A percentile compares a stretch with the other conserved stretches of the same genome.
These are phyloP conservation scores for Caenorhabditis latens DNA, from an alignment of 1,140 invertebrate species.

Conservation along the genomic window DNA sequence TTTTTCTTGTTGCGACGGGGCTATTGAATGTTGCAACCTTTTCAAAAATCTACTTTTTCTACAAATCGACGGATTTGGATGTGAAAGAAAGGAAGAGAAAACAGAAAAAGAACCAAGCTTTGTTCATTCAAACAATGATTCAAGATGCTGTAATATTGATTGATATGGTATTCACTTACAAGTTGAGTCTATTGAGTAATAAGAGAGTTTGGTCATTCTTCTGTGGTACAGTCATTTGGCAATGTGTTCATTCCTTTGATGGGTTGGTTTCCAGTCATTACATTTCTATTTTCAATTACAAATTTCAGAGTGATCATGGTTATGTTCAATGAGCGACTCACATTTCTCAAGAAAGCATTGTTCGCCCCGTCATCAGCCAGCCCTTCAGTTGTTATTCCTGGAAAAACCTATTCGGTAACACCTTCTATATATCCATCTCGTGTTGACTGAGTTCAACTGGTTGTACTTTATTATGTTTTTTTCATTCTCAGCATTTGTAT, in stretches of 20 bases:
- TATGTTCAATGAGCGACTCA: conserved; percentile 21
- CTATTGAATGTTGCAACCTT: not conserved
- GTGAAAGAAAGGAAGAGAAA: not conserved
- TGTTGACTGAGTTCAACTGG: not conserved
- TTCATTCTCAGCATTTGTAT: not conserved
- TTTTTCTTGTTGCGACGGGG: not conserved
- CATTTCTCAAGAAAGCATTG: not conserved
- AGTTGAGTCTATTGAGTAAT: not conserved
- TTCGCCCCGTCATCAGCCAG: not conserved
- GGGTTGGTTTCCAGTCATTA: not conserved
- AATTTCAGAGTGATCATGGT: conserved; percentile 28
- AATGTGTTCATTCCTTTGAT: conserved; percentile 13
- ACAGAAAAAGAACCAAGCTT: not conserved
- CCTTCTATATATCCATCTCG: not conserved
- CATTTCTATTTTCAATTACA: not conserved
- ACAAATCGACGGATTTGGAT: not conserved
- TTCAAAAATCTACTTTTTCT: conserved; percentile 41
- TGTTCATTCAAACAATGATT: conserved; percentile 30
- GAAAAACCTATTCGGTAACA: not conserved
- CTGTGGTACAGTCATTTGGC: conserved; percentile 27
- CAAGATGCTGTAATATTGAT: not conserved
- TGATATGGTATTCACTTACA: conserved; percentile 41
- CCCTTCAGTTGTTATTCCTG: not conserved
- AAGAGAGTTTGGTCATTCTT: not conserved
- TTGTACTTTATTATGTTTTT: not conserved